phyloP scores from a whole-genome alignment of 1,140 invertebrate genomes.

The Neodiprion virginianus region DNA sequence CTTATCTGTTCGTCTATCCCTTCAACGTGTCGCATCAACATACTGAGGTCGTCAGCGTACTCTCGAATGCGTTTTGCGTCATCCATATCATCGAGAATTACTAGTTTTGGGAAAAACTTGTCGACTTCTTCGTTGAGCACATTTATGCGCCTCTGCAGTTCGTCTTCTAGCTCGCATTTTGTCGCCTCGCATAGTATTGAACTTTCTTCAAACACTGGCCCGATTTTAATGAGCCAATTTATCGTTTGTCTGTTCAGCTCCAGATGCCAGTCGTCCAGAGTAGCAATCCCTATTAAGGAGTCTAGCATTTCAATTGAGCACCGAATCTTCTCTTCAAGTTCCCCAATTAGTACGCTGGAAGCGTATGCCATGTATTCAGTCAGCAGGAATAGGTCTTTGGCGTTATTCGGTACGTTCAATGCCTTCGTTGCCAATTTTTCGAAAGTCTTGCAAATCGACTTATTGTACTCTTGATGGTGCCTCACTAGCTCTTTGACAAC shows the following conservation, averaged over 20 bases:
- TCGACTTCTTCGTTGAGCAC: constrained; percentile 66
- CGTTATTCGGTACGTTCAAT: constrained; percentile 56
- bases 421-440: constrained; percentile 44
- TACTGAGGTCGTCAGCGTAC: constrained; percentile 61
- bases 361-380: constrained; percentile 57
- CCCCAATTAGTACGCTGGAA: constrained; percentile 50
- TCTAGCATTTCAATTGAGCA: constrained; percentile 50
- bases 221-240: constrained; percentile 60
- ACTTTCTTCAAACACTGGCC: constrained; percentile 59
- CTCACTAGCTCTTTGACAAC: constrained; percentile 42
- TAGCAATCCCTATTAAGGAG: constrained; percentile 55
- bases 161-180: constrained; percentile 70
- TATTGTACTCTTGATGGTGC: constrained; percentile 47
- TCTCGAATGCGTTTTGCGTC: constrained; percentile 49
- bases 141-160: constrained; percentile 63
- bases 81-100: constrained; percentile 59
- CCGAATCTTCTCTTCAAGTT: constrained; percentile 51
- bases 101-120: constrained; percentile 62
- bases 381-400: constrained; percentile 59
- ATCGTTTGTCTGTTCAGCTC: constrained; percentile 55
- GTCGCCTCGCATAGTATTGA: constrained; percentile 67
- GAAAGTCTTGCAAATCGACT: constrained; percentile 48
- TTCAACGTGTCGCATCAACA: constrained; percentile 65
- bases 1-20: constrained; percentile 63
- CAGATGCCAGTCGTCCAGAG: constrained; percentile 55